Percentiles rank a stretch among this genome's conserved stretches.
Conservation (phyloP, 2,113 vertebrate species). For the Hydrolagus affinis region DNA sequence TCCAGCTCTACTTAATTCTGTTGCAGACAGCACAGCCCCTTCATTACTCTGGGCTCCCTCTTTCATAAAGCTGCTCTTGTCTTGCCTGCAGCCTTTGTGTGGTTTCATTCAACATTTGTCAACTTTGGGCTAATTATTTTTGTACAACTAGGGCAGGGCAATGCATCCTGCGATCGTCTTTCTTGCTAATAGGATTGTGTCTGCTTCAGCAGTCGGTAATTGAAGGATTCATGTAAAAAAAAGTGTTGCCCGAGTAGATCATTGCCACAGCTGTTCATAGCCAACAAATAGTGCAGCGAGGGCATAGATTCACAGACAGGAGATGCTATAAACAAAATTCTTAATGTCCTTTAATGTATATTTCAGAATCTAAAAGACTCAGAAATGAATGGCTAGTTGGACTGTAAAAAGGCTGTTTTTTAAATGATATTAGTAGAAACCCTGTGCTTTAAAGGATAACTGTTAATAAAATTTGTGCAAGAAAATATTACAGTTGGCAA, state of each 20-base stretch:
- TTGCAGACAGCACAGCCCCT: background rate
- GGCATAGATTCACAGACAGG: conserved; percentile 44
- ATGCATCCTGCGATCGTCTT: conserved; percentile 60
- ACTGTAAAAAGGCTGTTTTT: background rate
- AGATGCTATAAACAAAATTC: conserved; percentile 10
- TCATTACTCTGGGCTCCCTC: background rate
- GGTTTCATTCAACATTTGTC: conserved; percentile 69
- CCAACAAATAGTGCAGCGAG: conserved; percentile 54
- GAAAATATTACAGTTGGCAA: background rate
- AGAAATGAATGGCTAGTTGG: background rate
- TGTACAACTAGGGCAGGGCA: conserved; percentile 68
- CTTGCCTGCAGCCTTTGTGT: conserved; percentile 50
- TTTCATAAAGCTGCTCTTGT: conserved; percentile 35
- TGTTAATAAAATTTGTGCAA: background rate
- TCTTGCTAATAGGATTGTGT: conserved; percentile 83
- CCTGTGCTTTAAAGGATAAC: background rate
- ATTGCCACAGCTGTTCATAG: conserved; percentile 59
- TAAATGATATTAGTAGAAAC: background rate
- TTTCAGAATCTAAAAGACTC: background rate
- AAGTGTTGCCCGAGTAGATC: conserved; percentile 59
- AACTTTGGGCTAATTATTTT: conserved; percentile 78
- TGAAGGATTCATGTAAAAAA: conserved; percentile 70
- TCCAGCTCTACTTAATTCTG: background rate
- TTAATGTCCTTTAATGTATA: background rate
- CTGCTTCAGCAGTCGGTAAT: conserved; percentile 83